Percentiles rank a stretch among this genome's conserved stretches.
These are phyloP conservation scores for Heliconius melpomene DNA, from an alignment of 1,140 invertebrate genomes.

Conservation along the genomic window DNA sequence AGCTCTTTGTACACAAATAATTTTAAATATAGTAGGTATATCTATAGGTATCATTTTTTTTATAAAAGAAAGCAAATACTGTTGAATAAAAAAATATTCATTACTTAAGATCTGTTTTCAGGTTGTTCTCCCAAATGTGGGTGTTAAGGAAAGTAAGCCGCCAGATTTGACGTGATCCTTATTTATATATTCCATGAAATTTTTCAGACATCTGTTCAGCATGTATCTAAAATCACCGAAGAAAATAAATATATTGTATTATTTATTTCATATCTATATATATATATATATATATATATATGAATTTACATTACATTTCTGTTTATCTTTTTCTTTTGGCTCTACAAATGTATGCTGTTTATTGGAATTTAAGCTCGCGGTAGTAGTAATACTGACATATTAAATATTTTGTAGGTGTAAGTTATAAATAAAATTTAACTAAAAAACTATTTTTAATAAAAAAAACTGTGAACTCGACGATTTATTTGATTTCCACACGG, in stretches of 20 bases:
- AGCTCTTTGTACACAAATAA: too few relatives aligned
- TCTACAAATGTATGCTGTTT: too few relatives aligned
- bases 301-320: too few relatives aligned
- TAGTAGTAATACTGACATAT: too few relatives aligned
- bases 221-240: not conserved
- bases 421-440: too few relatives aligned
- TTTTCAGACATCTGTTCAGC: conserved; percentile 3
- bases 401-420: too few relatives aligned
- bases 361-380: too few relatives aligned
- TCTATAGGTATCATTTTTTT: not conserved
- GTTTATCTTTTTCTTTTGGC: too few relatives aligned
- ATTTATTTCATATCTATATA: not conserved
- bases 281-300: too few relatives aligned
- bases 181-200: not conserved
- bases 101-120: not conserved
- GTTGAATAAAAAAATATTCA: not conserved
- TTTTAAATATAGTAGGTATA: not conserved
- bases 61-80: not conserved
- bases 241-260: not conserved
- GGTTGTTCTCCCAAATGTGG: conserved; percentile 1
- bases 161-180: not conserved
- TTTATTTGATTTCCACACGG: too few relatives aligned
- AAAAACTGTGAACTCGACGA: too few relatives aligned
- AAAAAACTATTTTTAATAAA: too few relatives aligned
- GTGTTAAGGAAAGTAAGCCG: conserved; percentile 1